These are phyloP conservation scores for Sisor rabdophorus DNA, from an alignment of 2,113 vertebrate species.

Conservation along the genomic window DNA sequence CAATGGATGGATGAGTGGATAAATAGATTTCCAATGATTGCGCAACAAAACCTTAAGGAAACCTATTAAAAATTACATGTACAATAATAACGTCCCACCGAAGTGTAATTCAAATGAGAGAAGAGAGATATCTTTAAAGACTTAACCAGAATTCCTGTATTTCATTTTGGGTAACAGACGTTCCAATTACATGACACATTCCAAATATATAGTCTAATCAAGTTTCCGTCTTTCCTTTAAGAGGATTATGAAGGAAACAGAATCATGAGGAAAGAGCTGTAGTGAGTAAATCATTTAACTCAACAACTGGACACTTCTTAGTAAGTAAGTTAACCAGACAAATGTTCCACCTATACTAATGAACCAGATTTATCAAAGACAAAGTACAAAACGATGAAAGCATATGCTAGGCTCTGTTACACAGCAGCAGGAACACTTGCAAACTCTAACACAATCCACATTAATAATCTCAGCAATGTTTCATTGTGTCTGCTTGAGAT, in stretches of 20 bases:
- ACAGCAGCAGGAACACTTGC: conserved; percentile 55
- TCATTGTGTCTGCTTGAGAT: conserved; percentile 96
- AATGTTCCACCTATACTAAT: background rate
- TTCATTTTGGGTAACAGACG: conserved; percentile 42
- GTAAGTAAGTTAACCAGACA: background rate
- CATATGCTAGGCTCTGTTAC: conserved; percentile 21
- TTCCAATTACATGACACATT: conserved; percentile 32
- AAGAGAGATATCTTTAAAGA: conserved; percentile 16
- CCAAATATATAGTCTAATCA: conserved; percentile 34
- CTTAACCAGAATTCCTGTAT: conserved; percentile 34
- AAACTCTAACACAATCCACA: conserved; percentile 78
- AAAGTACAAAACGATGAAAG: conserved; percentile 19
- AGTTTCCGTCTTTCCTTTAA: conserved; percentile 34
- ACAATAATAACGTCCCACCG: background rate
- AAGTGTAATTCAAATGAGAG: conserved; percentile 12
- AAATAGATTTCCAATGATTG: too few species aligned
- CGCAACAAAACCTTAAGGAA: background rate
- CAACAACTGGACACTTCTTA: conserved; percentile 1
- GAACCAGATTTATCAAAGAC: background rate
- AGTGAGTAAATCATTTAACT: conserved; percentile 28
- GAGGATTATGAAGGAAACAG: conserved; percentile 16
- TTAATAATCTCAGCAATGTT: conserved; percentile 90
- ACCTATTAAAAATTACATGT: background rate
- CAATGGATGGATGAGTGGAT: too few species aligned
- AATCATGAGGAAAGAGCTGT: conserved; percentile 15